Evolutionary conservation across 1,140 invertebrate genomes (phyloP), one percentile per base, ranked within the genome.

Genomic region (Euschistus heros): DNA sequence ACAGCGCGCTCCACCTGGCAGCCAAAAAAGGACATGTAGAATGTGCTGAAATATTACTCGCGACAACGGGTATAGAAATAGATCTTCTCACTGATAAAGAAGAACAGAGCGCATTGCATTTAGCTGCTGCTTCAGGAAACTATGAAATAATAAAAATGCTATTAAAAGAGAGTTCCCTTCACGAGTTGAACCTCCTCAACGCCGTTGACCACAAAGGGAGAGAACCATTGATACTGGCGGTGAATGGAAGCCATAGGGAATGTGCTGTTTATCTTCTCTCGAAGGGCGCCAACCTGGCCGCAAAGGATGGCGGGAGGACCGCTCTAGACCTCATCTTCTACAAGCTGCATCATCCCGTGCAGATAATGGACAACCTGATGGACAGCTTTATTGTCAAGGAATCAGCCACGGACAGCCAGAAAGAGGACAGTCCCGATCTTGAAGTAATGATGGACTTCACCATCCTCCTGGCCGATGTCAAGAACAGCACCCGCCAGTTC

Each of bases 401-500:
- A 22, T 18, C 20, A 13, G 5, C 24, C n/a, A 14, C 2, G 15
- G 18, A 15, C 22, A 14, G 15, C 6, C 18, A 4, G 8, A 22
- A 24, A 5, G 24, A 26, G 10, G 54, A 57, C 54, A 57, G 54
- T 57, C 5, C 18, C 4, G 54, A 57, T 14, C 24, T 57, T 5
- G 24, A 22, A 24, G 20, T 57, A 2, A 22, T 15, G 18, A 14
- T 57, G 18, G 24, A 26, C 24, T 57, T 24, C 14, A 26, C 18
- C 2, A 24, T 20, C 24, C 24, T 57, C 24, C 22, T 57, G 0
- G 54, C 54, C 18, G 54, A 57, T 24, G 24, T 17, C 7, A 8
- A 18, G 4, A 26, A 15, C 14, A 24, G 15, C 24, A 3, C 14
- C 4, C 54, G 54, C 6, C 72, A 74, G 57, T 79, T 81, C 75